Evolutionary conservation across 2,797 vertebrate genomes (phyloP).

Genomic region (Emys orbicularis): DNA sequence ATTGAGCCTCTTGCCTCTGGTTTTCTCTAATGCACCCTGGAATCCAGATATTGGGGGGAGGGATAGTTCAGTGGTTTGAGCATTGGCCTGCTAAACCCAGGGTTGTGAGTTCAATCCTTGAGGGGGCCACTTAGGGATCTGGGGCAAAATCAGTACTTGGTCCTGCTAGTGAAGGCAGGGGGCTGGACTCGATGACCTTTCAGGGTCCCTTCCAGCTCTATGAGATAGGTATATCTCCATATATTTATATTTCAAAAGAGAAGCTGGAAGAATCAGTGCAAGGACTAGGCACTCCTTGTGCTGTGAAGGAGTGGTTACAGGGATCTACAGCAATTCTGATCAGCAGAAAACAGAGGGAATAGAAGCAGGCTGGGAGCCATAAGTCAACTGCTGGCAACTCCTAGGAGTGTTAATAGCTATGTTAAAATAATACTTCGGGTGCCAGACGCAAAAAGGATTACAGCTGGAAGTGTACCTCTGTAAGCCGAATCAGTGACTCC

Average conservation of each 20-base stretch:
- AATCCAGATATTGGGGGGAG: background rate
- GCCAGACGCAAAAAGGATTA: background rate
- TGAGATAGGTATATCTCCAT: too few species aligned
- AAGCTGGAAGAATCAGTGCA: background rate
- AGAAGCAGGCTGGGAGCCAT: background rate
- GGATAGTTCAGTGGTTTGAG: too few species aligned
- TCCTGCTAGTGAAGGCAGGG: too few species aligned
- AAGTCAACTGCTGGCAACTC: background rate
- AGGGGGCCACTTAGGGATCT: too few species aligned
- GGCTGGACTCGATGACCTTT: too few species aligned
- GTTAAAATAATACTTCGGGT: background rate
- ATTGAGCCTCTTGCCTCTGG: background rate
- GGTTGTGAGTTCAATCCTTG: too few species aligned
- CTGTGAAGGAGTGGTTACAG: background rate
- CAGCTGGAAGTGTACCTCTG: conserved; percentile 84
- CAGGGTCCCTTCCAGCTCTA: too few species aligned
- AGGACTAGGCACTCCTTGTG: background rate
- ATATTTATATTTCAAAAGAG: background rate
- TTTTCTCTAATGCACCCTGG: background rate
- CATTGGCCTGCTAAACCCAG: too few species aligned
- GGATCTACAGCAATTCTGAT: background rate
- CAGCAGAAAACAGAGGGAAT: background rate
- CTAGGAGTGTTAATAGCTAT: rapidly evolving
- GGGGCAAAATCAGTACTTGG: too few species aligned
- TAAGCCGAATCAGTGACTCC: conserved; percentile 95